Base-by-base conservation (phyloP, 2,888 invertebrate genomes). In the Lamellibrachia satsuma region DNA sequence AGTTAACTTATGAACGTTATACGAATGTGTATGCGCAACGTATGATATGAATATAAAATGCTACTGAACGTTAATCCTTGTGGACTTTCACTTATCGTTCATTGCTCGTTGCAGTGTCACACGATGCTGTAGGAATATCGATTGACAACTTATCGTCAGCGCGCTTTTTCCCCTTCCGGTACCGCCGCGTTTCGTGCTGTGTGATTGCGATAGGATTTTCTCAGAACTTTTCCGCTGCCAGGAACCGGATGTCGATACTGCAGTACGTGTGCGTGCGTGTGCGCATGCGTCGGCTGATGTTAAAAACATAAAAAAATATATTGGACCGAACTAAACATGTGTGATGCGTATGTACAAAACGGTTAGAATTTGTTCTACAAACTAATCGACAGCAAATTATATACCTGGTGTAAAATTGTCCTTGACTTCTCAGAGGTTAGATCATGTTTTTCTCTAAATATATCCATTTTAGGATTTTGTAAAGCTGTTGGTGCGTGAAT, bases 21-120 rank as follows among this genome's bases (percentile, higher is more conserved):
- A 75, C 75, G 22, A 75, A 75, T 22, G 75, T 75, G 22, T 75
- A 75, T 15, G 75, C 6, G 22, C 22, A 75, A 75, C 75, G 75
- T 75, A 75, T 75, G 75, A 75, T 75, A 6, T 75, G 75, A 75
- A 75, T 75, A 75, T 75, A 75, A 75, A 75, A 75, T 75, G 75
- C 15, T 22, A 75, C n/a, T 75, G 75, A 75, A 75, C 22, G 75
- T 75, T 75, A 3, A 75, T 6, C 75, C 75, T 11, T 75, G 22
- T 75, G 22, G 75, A 75, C 15, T 75, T 75, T 75, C 75, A 75
- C 75, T 75, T 75, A 22, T 75, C 75, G 75, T 15, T 75, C n/a
- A 75, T 22, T 6, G 22, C 75, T 75, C 75, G 22, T 22, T 15
- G 22, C 75, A 55, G 55, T 9, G 9, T 55, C 55, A 55, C 55